Conservation (phyloP, 2,888 invertebrate species). For the Lutraria lutraria region DNA sequence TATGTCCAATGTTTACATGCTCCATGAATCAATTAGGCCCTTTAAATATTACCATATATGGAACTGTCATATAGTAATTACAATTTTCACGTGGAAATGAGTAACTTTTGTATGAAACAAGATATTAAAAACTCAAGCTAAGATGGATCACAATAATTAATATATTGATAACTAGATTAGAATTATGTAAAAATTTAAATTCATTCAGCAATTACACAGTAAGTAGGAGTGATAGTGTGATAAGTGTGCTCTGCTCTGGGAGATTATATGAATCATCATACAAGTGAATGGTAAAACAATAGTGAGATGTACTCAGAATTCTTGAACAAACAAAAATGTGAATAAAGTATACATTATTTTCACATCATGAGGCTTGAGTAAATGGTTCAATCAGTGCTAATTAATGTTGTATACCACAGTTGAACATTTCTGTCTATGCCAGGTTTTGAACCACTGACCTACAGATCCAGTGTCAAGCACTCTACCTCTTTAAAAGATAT, state of each 20-base stretch:
- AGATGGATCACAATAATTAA: background rate
- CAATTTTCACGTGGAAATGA: background rate
- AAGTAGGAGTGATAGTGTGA: background rate
- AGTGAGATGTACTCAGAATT: background rate
- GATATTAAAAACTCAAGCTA: background rate
- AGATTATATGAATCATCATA: background rate
- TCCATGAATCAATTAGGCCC: background rate
- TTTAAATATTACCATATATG: constrained; percentile 13
- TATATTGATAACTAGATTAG: background rate
- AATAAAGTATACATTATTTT: no score
- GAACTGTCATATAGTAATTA: background rate
- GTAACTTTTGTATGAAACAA: background rate
- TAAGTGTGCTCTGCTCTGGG: background rate
- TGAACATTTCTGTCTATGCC: no score
- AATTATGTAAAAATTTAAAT: background rate
- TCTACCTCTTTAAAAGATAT: no score
- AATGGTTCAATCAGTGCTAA: no score
- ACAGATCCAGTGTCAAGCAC: no score
- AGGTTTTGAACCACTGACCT: no score
- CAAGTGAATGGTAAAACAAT: background rate
- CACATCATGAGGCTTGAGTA: no score
- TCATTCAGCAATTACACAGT: background rate
- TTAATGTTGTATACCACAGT: no score
- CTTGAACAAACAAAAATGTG: no score
- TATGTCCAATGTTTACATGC: background rate